Base-by-base conservation (phyloP, 1,140 invertebrate species). In the Galleria mellonella region DNA sequence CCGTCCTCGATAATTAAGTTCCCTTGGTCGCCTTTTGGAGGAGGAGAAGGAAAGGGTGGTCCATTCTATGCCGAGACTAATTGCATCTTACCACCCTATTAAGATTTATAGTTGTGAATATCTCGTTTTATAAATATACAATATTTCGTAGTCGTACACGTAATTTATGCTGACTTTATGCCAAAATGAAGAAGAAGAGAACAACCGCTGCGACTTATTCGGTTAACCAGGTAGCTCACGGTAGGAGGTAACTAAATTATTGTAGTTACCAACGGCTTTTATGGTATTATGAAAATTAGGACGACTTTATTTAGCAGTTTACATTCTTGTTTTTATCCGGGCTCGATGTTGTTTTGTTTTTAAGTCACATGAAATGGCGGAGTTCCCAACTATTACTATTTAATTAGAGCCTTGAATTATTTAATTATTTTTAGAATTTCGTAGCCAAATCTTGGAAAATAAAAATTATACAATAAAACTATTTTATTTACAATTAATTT, bases 171-270 rank as follows among this genome's bases (percentile, higher is more conserved):
- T 23, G 17, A 23, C 17, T 23, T 3, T 23, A 23, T 3, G 17
- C 17, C 4, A 37, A 35, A 12, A 12, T 14, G 5, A 6, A 14
- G 17, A 23, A 37, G 8, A 9, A 11, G 9, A 17, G 35, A 37
- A 17, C 35, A 5, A 37, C 35, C 35, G 35, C 35, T 37, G 35
- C 15, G 35, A 23, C 35, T 15, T 37, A 37, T 12, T 17, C 17
- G 13, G 14, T 17, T 3, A 37, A 17, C 14, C 9, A 23, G 35
- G 14, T 14, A 4, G 9, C n/a, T 37, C 35, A 10, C 35, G 9
- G 35, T n/a, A 17, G 35, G 35, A 9, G 14, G 35, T 37, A 17
- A 37, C 17, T 23, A 23, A 23, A 13, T 17, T 37, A 37, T 23
- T 7, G 12, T n/a, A n/a, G n/a, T n/a, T 37, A 8, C n/a, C 10